phyloP scores from a whole-genome alignment of 2,113 vertebrate genomes.

The Bambusicola thoracicus region DNA sequence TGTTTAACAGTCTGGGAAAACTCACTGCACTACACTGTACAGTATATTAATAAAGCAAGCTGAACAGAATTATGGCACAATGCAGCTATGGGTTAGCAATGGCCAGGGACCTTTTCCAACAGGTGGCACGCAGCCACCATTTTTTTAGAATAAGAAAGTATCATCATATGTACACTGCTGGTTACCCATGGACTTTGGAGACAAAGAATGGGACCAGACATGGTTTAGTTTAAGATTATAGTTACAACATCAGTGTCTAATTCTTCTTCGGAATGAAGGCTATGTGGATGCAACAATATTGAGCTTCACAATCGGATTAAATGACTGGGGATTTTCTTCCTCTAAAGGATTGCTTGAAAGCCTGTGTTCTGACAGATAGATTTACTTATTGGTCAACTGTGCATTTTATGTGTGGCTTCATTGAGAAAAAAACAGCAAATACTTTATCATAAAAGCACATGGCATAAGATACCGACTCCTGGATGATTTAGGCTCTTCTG shows the following conservation, averaged over 20 bases:
- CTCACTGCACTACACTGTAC: background rate
- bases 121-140: background rate
- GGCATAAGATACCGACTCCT: background rate
- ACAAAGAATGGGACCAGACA: background rate
- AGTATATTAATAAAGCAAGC: background rate
- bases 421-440: background rate
- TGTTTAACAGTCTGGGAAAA: background rate
- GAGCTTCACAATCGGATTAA: background rate
- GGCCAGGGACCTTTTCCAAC: background rate
- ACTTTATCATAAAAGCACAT: background rate
- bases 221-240: background rate
- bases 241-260: rapidly evolving
- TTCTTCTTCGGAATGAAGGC: background rate
- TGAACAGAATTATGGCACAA: background rate
- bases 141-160: too few relatives aligned
- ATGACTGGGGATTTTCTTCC: background rate
- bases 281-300: background rate
- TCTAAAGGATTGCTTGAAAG: background rate
- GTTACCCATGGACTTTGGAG: background rate
- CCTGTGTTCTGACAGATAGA: background rate
- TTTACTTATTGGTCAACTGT: background rate
- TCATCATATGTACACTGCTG: background rate
- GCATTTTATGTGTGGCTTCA: background rate
- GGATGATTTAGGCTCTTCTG: background rate
- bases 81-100: background rate